phyloP scores from a whole-genome alignment of 2,888 invertebrate species.

The Tenthredo amoena region DNA sequence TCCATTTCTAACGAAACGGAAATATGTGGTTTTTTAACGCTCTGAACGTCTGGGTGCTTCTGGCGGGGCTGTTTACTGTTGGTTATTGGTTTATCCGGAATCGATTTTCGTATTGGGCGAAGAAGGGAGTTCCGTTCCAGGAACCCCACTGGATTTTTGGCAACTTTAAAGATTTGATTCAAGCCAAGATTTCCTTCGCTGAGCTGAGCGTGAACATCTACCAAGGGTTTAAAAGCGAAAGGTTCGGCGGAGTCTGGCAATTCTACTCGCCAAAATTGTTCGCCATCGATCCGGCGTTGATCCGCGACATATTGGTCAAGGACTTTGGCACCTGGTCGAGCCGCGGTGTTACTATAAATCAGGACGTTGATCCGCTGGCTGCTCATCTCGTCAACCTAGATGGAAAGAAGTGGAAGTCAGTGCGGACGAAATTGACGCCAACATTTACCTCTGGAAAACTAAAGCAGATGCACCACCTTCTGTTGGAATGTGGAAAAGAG shows the following conservation, averaged over 20 bases:
- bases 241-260: slow-evolving; percentile 82
- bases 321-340: slow-evolving; percentile 85
- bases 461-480: slow-evolving; percentile 83
- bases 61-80: not conserved
- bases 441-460: slow-evolving; percentile 85
- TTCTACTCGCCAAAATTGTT: slow-evolving; percentile 82
- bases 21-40: not conserved
- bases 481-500: slow-evolving; percentile 81
- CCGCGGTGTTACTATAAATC: slow-evolving; percentile 83
- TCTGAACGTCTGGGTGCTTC: not conserved
- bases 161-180: slow-evolving; percentile 80
- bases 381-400: slow-evolving; percentile 82
- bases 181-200: slow-evolving; percentile 81
- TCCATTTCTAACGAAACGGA: not conserved
- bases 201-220: slow-evolving; percentile 79
- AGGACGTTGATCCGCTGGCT: slow-evolving; percentile 82
- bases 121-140: slow-evolving; percentile 9
- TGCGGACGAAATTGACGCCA: slow-evolving; percentile 84
- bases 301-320: slow-evolving; percentile 80
- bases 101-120: slow-evolving; percentile 14
- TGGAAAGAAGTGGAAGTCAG: slow-evolving; percentile 83
- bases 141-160: slow-evolving; percentile 78
- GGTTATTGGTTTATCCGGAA: not conserved
- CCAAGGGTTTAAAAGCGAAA: slow-evolving; percentile 58
- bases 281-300: slow-evolving; percentile 82